Percentiles rank a stretch among this genome's conserved stretches.
Conservation (phyloP, 1,140 invertebrate species). For the Drosophila oshimai region DNA sequence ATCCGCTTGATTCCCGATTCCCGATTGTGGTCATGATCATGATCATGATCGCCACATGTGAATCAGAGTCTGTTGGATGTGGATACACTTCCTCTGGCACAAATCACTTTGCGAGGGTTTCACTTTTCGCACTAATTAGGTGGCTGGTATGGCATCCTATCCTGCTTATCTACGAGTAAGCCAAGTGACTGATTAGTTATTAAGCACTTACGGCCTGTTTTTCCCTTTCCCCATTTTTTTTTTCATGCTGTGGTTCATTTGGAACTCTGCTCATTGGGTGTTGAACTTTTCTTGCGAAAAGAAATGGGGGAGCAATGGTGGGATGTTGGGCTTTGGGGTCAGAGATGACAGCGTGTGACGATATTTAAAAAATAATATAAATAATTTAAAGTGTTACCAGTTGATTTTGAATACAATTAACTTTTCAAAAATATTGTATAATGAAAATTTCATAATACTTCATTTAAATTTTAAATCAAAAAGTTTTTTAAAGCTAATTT, state of each 20-base stretch:
- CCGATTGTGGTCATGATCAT: neutral
- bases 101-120: slow-evolving; percentile 6
- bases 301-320: neutral
- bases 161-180: slow-evolving; percentile 42
- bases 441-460: neutral
- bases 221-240: neutral
- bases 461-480: neutral
- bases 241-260: slow-evolving; percentile 54
- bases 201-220: slow-evolving; percentile 57
- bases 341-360: slow-evolving; percentile 21
- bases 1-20: slow-evolving; percentile 7
- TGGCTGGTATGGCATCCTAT: slow-evolving; percentile 30
- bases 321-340: neutral
- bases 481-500: too few species aligned
- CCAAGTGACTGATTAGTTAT: slow-evolving; percentile 67
- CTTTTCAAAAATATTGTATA: too few species aligned
- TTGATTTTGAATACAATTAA: too few species aligned
- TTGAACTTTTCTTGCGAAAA: slow-evolving; percentile 53
- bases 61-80: slow-evolving; percentile 6
- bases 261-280: slow-evolving; percentile 62
- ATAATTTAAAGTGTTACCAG: too few species aligned
- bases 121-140: slow-evolving; percentile 50
- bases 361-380: neutral
- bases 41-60: slow-evolving; percentile 48
- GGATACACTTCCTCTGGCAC: slow-evolving; percentile 12